Conservation (phyloP, 2,113 vertebrate genomes). For the Salvelinus alpinus region DNA sequence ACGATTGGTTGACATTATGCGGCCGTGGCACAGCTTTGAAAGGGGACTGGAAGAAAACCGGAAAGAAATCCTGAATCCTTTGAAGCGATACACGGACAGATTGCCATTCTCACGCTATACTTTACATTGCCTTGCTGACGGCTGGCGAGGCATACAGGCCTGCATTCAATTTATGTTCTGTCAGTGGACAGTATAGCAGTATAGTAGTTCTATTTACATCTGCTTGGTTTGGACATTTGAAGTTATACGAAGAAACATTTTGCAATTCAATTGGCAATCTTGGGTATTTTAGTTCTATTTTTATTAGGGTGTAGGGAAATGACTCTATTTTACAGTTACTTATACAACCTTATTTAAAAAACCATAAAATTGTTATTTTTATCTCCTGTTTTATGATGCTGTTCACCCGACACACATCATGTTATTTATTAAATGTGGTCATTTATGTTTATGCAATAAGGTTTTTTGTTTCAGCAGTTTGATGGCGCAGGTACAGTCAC, state of each 20-base stretch:
- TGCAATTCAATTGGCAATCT: background rate
- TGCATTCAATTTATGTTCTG: conserved; percentile 25
- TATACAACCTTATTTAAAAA: too few relatives aligned
- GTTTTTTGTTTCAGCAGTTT: background rate
- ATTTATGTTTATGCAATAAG: background rate
- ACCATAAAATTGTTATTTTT: too few relatives aligned
- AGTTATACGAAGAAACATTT: too few relatives aligned
- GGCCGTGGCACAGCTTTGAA: conserved; percentile 25
- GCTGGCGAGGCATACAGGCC: background rate
- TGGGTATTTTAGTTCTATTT: background rate
- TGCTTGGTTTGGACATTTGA: background rate
- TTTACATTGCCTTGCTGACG: conserved; percentile 17
- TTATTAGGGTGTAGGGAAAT: background rate
- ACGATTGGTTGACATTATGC: conserved; percentile 24
- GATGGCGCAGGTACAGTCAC: too few relatives aligned
- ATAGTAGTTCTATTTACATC: background rate
- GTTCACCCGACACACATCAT: background rate
- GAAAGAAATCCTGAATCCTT: conserved; percentile 27
- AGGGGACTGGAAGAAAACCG: conserved; percentile 20
- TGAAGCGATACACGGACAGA: conserved; percentile 12
- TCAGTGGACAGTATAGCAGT: background rate
- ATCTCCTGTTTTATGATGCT: too few relatives aligned
- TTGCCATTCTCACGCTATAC: conserved; percentile 3
- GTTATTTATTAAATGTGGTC: background rate
- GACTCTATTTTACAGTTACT: too few relatives aligned